Percentiles rank a stretch among this genome's conserved stretches.
Evolutionary conservation across 2,113 vertebrate species (phyloP).

Genomic region (Solea senegalensis): DNA sequence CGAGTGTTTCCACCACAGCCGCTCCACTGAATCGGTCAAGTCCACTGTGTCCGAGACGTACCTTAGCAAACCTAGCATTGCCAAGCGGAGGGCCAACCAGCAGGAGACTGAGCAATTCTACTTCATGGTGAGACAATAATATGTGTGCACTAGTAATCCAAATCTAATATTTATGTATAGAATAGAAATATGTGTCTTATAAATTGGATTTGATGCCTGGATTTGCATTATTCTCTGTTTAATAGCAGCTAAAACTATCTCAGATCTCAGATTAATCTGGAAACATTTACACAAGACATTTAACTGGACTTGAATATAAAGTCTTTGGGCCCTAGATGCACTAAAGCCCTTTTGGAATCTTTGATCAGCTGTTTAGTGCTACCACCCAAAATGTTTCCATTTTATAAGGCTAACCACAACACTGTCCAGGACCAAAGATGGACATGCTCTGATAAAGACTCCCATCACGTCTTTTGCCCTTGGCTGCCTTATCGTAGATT

Average conservation of each 20-base stretch:
- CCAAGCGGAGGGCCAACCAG: conserved; percentile 96
- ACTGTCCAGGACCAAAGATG: conserved; percentile 53
- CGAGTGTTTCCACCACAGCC: conserved; percentile 97
- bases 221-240: background rate
- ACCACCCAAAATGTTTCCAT: conserved; percentile 13
- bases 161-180: conserved; percentile 1
- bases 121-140: conserved; percentile 88
- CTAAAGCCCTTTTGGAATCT: conserved; percentile 2
- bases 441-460: conserved; percentile 63
- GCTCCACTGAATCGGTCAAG: conserved; percentile 96
- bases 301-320: conserved; percentile 5
- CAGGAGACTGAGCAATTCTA: conserved; percentile 99
- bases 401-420: conserved; percentile 29
- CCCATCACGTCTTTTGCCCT: conserved; percentile 42
- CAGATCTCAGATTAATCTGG: background rate
- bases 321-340: background rate
- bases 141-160: background rate
- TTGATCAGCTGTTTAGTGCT: conserved; percentile 16
- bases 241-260: background rate
- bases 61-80: conserved; percentile 97
- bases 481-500: conserved; percentile 59
- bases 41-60: conserved; percentile 97
- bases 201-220: background rate
- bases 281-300: background rate
- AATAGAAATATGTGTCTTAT: conserved; percentile 10